Conservation (phyloP, 2,797 vertebrate species). For the Microctenopoma steveboyesi region DNA sequence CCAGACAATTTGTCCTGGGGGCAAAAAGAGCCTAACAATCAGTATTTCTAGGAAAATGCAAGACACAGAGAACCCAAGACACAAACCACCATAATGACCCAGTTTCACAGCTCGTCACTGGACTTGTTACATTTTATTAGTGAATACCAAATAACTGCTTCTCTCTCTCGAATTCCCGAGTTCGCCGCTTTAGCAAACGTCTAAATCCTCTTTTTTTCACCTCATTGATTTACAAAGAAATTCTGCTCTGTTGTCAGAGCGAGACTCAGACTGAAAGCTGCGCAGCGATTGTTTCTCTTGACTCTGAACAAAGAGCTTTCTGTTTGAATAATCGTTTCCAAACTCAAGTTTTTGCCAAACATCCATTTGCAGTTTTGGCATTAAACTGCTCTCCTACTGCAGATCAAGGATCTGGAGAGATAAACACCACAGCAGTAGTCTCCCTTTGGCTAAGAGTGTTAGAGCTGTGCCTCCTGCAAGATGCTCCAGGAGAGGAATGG, state of each 20-base stretch:
- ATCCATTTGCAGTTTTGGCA: conserved; percentile 22
- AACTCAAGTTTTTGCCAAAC: conserved; percentile 20
- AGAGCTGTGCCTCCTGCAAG: neutral
- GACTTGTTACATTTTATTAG: conserved; percentile 15
- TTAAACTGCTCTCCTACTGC: conserved; percentile 1
- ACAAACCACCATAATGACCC: conserved; percentile 33
- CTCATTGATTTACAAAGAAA: conserved; percentile 37
- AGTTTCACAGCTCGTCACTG: conserved; percentile 36
- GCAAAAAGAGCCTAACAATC: conserved; percentile 15
- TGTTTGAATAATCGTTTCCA: conserved; percentile 20
- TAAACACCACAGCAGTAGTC: conserved; percentile 20
- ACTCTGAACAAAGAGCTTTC: conserved; percentile 38
- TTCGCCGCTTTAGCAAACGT: conserved; percentile 19
- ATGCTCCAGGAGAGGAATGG: neutral
- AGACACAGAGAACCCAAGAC: neutral
- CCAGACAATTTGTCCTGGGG: conserved; percentile 18
- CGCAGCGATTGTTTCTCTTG: conserved; percentile 21
- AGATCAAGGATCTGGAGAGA: conserved; percentile 1
- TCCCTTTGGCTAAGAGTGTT: neutral
- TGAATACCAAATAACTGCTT: neutral
- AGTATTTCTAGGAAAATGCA: neutral
- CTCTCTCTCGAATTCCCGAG: conserved; percentile 6
- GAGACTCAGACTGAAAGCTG: conserved; percentile 12
- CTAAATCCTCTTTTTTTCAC: conserved; percentile 37
- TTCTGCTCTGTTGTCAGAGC: conserved; percentile 15